Evolutionary conservation across 2,113 vertebrate species (phyloP), one percentile per base, ranked within the genome.

Genomic region (Pyxicephalus adspersus): DNA sequence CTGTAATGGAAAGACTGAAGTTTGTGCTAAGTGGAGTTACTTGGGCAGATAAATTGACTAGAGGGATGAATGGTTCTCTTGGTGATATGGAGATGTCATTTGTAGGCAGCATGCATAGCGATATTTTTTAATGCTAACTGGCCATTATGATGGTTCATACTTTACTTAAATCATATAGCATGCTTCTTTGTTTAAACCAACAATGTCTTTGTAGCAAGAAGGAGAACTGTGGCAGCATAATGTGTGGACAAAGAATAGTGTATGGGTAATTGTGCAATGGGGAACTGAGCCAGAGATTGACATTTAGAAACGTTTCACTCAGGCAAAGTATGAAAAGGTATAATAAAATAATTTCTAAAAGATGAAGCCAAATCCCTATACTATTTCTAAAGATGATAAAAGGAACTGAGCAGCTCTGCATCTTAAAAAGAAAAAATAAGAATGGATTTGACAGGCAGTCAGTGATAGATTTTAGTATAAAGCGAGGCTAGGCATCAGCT

Each of bases 181-280:
- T 28, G 28, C 57, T 74, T 55, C 29, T 74, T 6, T 13, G 18
- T 31, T 74, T 34, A 58, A 74, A 74, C 22, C 71, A 74, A 74
- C 71, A 74, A 60, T 6, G 71, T 60, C 54, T 74, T 60, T 58
- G 71, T 74, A 55, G 71, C 54, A 58, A 23, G 29, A 73, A 74
- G 54, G 28, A 55, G 71, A 74, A 74, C 22, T 45, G 54, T 60
- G 71, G 70, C 70, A 58, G 52, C 52, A 74, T 45, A 55, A 74
- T 74, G 29, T 74, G 71, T 74, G 71, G 71, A 28, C 54, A 74
- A 74, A 52, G 70, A 72, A 57, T 72, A 74, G 71, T 74, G 57
- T 60, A 74, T 74, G 71, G 71, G 71, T 74, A 74, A 74, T 74
- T 74, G 71, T 74, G 54, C 54, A 74, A 74, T 25, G 13, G 71